Percentiles rank a stretch among this genome's conserved stretches.
Evolutionary conservation across 2,888 invertebrate genomes (phyloP).

Genomic region (Platycnemis pennipes): DNA sequence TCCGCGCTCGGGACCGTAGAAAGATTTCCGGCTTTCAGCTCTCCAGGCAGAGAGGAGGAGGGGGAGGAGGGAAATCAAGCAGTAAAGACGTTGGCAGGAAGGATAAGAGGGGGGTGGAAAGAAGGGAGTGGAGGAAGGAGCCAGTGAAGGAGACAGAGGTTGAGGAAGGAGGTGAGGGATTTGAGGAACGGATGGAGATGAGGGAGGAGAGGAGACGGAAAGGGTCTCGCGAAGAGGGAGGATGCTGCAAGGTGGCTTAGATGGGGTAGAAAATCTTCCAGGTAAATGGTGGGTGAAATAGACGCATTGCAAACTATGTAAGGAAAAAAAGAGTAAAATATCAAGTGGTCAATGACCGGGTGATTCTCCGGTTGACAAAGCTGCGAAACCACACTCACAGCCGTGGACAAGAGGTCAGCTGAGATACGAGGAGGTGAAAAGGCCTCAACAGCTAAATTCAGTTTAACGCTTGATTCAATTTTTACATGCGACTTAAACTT

Average conservation of each 20-base stretch:
- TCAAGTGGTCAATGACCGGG: neutral
- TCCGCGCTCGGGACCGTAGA: constrained; percentile 12
- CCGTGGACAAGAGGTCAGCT: neutral
- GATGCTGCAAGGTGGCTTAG: neutral
- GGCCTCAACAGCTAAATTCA: neutral
- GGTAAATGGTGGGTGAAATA: constrained; percentile 24
- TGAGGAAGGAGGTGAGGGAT: neutral
- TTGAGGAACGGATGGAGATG: neutral
- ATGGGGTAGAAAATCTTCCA: neutral
- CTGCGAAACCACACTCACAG: neutral
- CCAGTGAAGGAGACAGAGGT: neutral
- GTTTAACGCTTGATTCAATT: too few relatives aligned
- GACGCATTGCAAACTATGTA: neutral
- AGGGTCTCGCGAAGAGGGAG: neutral
- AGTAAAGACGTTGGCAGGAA: neutral
- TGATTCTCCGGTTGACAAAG: neutral
- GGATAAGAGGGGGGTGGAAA: neutral
- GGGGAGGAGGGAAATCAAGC: constrained; percentile 14
- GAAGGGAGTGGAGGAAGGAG: neutral
- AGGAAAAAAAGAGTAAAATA: neutral
- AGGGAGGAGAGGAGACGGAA: neutral
- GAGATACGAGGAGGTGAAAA: neutral
- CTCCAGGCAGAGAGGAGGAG: neutral
- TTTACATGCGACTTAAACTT: too few relatives aligned
- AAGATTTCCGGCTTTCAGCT: constrained; percentile 1